Base-by-base conservation (phyloP, 2,113 vertebrate species). In the Rhinolophus sinicus region DNA sequence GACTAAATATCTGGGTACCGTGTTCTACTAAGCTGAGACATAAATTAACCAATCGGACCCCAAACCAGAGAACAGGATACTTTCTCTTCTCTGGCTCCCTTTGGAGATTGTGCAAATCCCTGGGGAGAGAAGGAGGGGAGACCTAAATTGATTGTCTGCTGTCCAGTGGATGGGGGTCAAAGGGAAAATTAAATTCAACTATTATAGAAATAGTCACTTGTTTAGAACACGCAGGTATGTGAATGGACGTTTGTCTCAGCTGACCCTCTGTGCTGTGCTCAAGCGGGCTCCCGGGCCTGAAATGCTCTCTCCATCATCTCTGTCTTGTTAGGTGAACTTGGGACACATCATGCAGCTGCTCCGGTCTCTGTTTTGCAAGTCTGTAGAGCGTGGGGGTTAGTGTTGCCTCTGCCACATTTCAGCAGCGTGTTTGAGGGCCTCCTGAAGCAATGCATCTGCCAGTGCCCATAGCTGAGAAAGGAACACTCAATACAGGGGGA, bases 301-400 rank as follows among this genome's bases (percentile, higher is more conserved):
- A 24, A 40, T 35, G 22, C 5, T 62, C 24, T 50, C 28, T 70
- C 40, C 50, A 30, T 3, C 72, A 60, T 33, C 77, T 21, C 24
- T 8, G n/a, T 19, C 24, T 64, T 21, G 28, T 26, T 1, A 22
- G 35, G 35, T 52, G 44, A 88, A 58, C 33, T 38, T 16, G 58
- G 44, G 40, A 35, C n/a, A 12, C 8, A 4, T 50, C 33, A 28
- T 1, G 44, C n/a, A 52, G 38, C 62, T 33, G 30, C 38, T 58
- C 50, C 1, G 2, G 35, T n/a, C 72, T 75, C 75, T 78, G 47
- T 11, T 82, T 62, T 38, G 24, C 30, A 58, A 44, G 16, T 77
- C 22, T 75, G 33, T 50, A 26, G 40, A 21, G 10, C 0, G 1
- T 5, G 6, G 26, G 3, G 52, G 4, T 3, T 3, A 1, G 52